Evolutionary conservation across 2,888 invertebrate species (phyloP).

Genomic region (Apotomis betuletana): DNA sequence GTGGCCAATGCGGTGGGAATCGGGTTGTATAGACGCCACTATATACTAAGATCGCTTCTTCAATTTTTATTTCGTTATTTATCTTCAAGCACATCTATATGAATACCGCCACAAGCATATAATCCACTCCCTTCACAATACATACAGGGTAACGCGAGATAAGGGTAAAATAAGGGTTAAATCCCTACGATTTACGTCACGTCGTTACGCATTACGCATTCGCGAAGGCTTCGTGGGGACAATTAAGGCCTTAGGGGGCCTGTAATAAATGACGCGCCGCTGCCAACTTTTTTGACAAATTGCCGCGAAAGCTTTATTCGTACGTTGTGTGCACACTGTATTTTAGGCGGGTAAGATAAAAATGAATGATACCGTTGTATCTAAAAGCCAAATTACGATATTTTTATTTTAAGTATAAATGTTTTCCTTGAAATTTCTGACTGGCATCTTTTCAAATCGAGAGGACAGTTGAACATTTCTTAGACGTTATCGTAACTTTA

Average conservation of each 20-base stretch:
- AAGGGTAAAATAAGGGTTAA: constrained; percentile 38
- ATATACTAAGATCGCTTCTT: too few relatives aligned
- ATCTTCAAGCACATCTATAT: background rate
- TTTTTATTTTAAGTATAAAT: too few relatives aligned
- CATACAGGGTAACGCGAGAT: constrained; percentile 19
- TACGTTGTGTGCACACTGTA: background rate
- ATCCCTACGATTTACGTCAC: constrained; percentile 41
- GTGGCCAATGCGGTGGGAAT: too few relatives aligned
- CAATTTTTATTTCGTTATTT: too few relatives aligned
- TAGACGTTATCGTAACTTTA: too few relatives aligned
- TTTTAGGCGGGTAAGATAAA: background rate
- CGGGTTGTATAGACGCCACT: too few relatives aligned
- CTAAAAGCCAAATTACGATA: background rate
- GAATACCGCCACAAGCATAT: constrained; percentile 9
- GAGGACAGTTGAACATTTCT: too few relatives aligned
- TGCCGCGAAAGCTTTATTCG: constrained; percentile 9
- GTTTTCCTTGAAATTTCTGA: too few relatives aligned
- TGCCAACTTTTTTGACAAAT: constrained; percentile 42
- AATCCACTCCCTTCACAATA: constrained; percentile 17
- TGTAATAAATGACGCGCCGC: constrained; percentile 35
- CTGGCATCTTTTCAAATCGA: too few relatives aligned
- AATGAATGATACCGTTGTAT: background rate
- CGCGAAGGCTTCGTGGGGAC: constrained; percentile 39
- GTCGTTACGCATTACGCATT: constrained; percentile 38
- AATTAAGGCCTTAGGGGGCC: constrained; percentile 35